Percentiles rank a stretch among this genome's conserved stretches.
Evolutionary conservation across 2,888 invertebrate species (phyloP).

Genomic region (Lasioglossum vierecki): DNA sequence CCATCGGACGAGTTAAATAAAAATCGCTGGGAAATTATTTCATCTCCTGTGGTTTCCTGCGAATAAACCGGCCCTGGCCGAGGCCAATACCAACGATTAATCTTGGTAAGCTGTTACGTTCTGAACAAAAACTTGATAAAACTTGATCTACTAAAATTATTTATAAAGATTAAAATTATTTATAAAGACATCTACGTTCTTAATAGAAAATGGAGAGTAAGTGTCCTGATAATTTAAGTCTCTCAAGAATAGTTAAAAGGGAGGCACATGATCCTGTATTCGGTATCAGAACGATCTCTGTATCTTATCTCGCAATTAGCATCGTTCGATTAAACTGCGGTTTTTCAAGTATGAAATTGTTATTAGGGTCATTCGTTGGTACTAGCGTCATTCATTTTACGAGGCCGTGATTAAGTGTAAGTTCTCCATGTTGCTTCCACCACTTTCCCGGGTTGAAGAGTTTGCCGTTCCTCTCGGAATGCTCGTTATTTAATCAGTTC

Average conservation of each 20-base stretch:
- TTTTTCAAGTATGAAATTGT: neutral
- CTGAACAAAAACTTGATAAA: neutral
- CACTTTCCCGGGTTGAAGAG: neutral
- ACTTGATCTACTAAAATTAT: too few relatives aligned
- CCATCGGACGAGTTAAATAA: slow-evolving; percentile 1
- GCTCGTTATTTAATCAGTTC: neutral
- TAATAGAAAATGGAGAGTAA: neutral
- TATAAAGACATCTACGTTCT: neutral
- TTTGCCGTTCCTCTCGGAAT: neutral
- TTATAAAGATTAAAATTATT: too few relatives aligned
- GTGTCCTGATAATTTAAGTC: too few relatives aligned
- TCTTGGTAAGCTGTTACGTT: neutral
- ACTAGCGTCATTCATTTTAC: neutral
- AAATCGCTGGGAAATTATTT: neutral
- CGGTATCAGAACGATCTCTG: neutral
- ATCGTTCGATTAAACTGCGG: slow-evolving; percentile 3
- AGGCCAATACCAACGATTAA: neutral
- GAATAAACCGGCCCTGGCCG: neutral
- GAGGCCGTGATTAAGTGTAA: neutral
- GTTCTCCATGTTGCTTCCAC: neutral
- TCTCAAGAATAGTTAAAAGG: neutral
- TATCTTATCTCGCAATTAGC: neutral
- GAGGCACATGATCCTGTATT: neutral
- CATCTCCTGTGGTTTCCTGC: neutral
- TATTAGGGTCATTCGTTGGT: neutral